These are phyloP conservation scores for Anableps anableps DNA, from an alignment of 2,797 vertebrate genomes.

Conservation along the genomic window DNA sequence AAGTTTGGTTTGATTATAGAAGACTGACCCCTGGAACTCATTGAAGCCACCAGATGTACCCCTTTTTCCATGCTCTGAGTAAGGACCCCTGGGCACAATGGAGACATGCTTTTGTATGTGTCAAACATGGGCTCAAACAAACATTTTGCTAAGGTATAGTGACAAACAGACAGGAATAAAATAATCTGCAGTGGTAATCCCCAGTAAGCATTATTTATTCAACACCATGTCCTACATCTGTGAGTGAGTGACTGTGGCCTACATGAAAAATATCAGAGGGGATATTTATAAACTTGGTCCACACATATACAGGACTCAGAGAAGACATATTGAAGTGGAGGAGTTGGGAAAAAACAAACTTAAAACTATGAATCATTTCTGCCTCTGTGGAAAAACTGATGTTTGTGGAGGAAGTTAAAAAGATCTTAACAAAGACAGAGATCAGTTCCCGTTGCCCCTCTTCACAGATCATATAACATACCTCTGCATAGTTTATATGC, in stretches of 20 bases:
- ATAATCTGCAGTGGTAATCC: conserved; percentile 68
- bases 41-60: conserved; percentile 35
- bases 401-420: conserved; percentile 39
- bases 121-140: conserved; percentile 11
- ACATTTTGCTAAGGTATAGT: conserved; percentile 35
- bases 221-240: conserved; percentile 70
- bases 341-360: conserved; percentile 9
- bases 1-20: conserved; percentile 15
- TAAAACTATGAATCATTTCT: conserved; percentile 24
- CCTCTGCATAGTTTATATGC: neutral
- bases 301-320: conserved; percentile 46
- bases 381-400: neutral
- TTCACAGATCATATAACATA: conserved; percentile 4
- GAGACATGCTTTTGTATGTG: conserved; percentile 26
- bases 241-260: conserved; percentile 69
- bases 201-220: conserved; percentile 79
- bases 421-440: neutral
- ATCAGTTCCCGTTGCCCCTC: conserved; percentile 50
- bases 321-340: conserved; percentile 20
- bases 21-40: conserved; percentile 30
- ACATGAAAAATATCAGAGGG: conserved; percentile 67
- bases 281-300: conserved; percentile 69
- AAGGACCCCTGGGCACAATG: conserved; percentile 10
- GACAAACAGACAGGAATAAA: conserved; percentile 39
- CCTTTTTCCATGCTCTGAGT: neutral